These are phyloP conservation scores for Limnephilus marmoratus DNA, from an alignment of 2,888 invertebrate genomes.

Conservation along the genomic window DNA sequence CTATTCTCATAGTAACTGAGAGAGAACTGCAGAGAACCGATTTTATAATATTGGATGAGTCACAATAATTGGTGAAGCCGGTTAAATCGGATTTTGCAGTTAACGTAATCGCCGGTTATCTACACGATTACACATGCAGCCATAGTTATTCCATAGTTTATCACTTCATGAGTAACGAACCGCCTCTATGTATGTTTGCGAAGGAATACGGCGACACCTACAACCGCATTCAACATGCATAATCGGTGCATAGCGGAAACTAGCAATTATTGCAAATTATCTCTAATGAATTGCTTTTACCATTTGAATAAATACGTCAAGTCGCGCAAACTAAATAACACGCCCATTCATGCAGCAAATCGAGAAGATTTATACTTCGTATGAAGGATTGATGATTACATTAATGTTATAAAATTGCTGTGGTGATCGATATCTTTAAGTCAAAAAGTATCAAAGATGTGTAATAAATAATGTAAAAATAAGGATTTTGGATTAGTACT, in stretches of 20 bases:
- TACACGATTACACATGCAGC: background rate
- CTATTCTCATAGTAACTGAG: background rate
- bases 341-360: background rate
- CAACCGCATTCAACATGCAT: background rate
- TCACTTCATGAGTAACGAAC: background rate
- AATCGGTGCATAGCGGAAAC: background rate
- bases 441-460: background rate
- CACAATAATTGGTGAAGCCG: background rate
- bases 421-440: background rate
- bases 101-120: background rate
- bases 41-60: background rate
- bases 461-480: background rate
- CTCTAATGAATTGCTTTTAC: background rate
- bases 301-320: background rate
- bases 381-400: background rate
- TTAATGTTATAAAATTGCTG: background rate
- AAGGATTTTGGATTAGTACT: background rate
- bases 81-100: background rate
- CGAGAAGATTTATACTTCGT: background rate
- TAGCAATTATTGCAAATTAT: background rate
- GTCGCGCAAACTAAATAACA: background rate
- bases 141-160: background rate
- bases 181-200: background rate
- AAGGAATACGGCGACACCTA: background rate
- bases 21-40: background rate